Evolutionary conservation across 64 coral and sea anemone genomes (phyloP).

Genomic region (Pocillopora damicornis): DNA sequence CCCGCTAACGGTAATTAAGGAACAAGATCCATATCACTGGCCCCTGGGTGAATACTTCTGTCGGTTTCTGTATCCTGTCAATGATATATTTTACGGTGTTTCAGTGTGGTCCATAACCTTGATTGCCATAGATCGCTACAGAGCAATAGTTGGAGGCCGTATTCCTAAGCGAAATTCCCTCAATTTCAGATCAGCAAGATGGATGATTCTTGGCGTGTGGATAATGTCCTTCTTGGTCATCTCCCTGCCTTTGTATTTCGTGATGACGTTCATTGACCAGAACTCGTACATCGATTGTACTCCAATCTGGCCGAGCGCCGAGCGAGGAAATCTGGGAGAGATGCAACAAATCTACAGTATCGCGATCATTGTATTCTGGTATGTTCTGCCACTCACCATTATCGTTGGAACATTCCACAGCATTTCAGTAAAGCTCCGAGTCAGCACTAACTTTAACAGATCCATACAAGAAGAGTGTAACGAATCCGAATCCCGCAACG

Average conservation of each 20-base stretch:
- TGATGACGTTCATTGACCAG: conserved; percentile 46
- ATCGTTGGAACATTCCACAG: conserved; percentile 48
- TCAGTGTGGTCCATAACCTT: conserved; percentile 77
- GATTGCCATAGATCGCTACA: conserved; percentile 71
- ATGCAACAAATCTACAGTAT: conserved; percentile 46
- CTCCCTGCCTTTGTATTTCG: conserved; percentile 58
- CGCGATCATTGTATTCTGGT: conserved; percentile 46
- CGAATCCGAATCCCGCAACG: neutral
- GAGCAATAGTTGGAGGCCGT: conserved; percentile 40
- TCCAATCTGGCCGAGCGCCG: conserved; percentile 13
- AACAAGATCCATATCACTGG: conserved; percentile 53
- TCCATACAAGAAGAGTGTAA: conserved; percentile 18
- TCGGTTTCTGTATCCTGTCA: conserved; percentile 52
- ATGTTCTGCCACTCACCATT: conserved; percentile 53
- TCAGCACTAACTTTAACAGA: conserved; percentile 59
- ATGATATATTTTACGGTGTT: conserved; percentile 68
- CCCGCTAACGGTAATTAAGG: conserved; percentile 56
- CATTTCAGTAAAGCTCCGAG: conserved; percentile 43
- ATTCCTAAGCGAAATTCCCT: conserved; percentile 5
- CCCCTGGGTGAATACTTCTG: conserved; percentile 65
- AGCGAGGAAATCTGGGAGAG: neutral
- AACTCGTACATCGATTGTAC: neutral
- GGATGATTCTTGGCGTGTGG: conserved; percentile 36
- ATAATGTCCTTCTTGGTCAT: conserved; percentile 43
- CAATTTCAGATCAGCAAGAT: conserved; percentile 5